A percentile compares a stretch with the other conserved stretches of the same genome.
Evolutionary conservation across 2,113 vertebrate species (phyloP).

Genomic region (Parotia lawesii): DNA sequence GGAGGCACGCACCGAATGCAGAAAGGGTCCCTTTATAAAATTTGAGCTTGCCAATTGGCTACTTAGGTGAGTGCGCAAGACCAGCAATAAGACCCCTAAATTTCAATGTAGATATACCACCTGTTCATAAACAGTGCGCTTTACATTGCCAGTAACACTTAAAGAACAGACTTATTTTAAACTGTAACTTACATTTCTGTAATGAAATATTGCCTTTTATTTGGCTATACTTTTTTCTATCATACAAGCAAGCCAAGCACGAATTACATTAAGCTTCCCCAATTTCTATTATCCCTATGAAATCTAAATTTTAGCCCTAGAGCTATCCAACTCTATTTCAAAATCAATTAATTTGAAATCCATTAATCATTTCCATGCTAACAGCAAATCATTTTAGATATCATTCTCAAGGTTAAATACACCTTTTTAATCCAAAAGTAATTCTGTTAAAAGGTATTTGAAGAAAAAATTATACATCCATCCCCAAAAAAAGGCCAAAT

Average conservation of each 20-base stretch:
- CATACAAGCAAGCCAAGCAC: not conserved
- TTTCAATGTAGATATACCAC: not conserved
- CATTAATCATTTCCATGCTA: not conserved
- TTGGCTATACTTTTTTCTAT: not conserved
- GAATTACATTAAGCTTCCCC: not conserved
- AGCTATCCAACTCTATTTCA: not conserved
- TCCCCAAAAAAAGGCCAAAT: not conserved
- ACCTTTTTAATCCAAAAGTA: not conserved
- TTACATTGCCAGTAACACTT: not conserved
- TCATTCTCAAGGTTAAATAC: not conserved
- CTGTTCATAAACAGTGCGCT: not conserved
- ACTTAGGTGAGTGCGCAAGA: not conserved
- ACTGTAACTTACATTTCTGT: not conserved
- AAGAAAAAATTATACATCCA: not conserved
- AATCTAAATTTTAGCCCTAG: not conserved
- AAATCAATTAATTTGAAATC: slow-evolving; percentile 3
- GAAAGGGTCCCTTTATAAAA: not conserved
- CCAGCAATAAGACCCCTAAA: not conserved
- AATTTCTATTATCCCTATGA: not conserved
- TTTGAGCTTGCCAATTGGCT: not conserved
- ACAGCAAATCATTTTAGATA: not conserved
- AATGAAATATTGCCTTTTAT: not conserved
- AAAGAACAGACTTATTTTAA: not conserved
- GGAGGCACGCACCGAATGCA: not conserved
- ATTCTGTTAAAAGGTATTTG: not conserved